phyloP scores from a whole-genome alignment of 2,888 invertebrate genomes.

The Cynaeus angustus region DNA sequence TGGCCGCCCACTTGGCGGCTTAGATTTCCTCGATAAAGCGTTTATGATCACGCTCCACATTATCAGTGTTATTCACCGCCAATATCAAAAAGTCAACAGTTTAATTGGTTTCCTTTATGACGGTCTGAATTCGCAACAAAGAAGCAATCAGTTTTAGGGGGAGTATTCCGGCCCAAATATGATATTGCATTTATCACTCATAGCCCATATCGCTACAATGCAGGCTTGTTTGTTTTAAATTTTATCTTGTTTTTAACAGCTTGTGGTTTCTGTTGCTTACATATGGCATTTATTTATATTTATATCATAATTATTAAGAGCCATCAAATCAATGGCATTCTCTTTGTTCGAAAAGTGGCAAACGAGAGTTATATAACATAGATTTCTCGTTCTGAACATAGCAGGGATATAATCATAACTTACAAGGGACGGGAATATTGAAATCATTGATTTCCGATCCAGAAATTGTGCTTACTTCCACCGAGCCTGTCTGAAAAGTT shows the following conservation, averaged over 20 bases:
- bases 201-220: slow-evolving; percentile 9
- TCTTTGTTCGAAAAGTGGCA: too few relatives aligned
- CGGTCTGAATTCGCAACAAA: not conserved
- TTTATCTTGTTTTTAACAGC: slow-evolving; percentile 40
- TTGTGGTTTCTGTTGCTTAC: slow-evolving; percentile 15
- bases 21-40: not conserved
- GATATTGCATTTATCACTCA: slow-evolving; percentile 34
- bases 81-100: slow-evolving; percentile 9
- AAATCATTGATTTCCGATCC: too few relatives aligned
- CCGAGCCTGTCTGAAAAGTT: too few relatives aligned
- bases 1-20: slow-evolving; percentile 19
- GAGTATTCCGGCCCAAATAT: slow-evolving; percentile 35
- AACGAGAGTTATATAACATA: too few relatives aligned
- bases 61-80: slow-evolving; percentile 5
- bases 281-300: slow-evolving; percentile 29
- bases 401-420: too few relatives aligned
- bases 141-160: slow-evolving; percentile 16
- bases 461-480: too few relatives aligned
- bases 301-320: too few relatives aligned
- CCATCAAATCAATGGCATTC: too few relatives aligned
- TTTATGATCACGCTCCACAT: not conserved
- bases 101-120: not conserved
- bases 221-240: slow-evolving; percentile 40
- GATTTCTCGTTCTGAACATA: too few relatives aligned
- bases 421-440: too few relatives aligned